phyloP scores from a whole-genome alignment of 2,113 vertebrate genomes.

The Rana temporaria region DNA sequence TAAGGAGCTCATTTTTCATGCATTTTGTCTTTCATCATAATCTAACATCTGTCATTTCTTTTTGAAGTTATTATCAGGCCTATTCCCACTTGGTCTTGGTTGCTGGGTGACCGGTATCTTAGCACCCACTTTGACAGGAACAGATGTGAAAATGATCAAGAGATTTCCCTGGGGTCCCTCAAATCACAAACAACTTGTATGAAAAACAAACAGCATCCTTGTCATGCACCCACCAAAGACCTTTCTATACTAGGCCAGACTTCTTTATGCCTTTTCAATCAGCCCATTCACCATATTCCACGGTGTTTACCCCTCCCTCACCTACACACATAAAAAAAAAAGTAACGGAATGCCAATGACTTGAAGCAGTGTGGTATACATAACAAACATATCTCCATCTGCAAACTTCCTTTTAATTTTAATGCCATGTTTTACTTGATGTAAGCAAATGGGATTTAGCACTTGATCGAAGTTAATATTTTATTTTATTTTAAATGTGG shows the following conservation, averaged over 20 bases:
- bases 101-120: slow-evolving; percentile 99
- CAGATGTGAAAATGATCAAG: slow-evolving; percentile 99
- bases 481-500: background rate
- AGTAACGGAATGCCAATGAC: slow-evolving; percentile 33
- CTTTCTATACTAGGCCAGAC: slow-evolving; percentile 36
- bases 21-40: slow-evolving; percentile 94
- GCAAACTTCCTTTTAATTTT: slow-evolving; percentile 8
- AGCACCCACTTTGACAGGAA: slow-evolving; percentile 99
- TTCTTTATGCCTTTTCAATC: slow-evolving; percentile 48
- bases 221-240: slow-evolving; percentile 68
- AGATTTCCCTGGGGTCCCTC: slow-evolving; percentile 99
- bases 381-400: background rate
- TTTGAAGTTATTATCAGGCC: slow-evolving; percentile 99
- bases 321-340: slow-evolving; percentile 49
- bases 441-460: slow-evolving; percentile 12
- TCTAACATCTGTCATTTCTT: slow-evolving; percentile 99
- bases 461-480: background rate
- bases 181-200: slow-evolving; percentile 97
- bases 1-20: slow-evolving; percentile 96
- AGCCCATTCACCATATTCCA: slow-evolving; percentile 29
- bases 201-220: slow-evolving; percentile 94
- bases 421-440: slow-evolving; percentile 5
- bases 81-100: slow-evolving; percentile 99
- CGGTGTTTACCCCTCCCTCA: slow-evolving; percentile 50
- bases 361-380: slow-evolving; percentile 8